Conservation (phyloP, 2,888 invertebrate genomes). For the Scelioninae gen. 2 region DNA sequence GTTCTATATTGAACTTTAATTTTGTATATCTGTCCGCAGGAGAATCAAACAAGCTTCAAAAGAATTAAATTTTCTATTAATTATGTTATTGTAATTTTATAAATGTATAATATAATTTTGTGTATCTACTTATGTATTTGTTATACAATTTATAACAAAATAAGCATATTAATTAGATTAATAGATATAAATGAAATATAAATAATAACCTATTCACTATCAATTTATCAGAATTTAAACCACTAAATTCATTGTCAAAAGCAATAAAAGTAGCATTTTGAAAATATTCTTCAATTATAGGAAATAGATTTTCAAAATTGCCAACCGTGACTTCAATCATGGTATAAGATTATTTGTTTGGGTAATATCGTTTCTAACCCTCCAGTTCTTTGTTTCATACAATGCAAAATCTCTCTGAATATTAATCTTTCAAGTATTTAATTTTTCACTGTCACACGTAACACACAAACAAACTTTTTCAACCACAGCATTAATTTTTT, state of each 20-base stretch:
- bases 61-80: conserved; percentile 8
- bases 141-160: too few species aligned
- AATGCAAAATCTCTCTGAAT: too few species aligned
- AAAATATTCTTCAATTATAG: conserved; percentile 78
- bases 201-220: conserved; percentile 77
- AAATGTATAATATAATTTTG: neutral
- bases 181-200: conserved; percentile 1
- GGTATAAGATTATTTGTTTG: too few species aligned
- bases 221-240: conserved; percentile 75
- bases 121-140: too few species aligned
- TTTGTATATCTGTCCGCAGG: conserved; percentile 78
- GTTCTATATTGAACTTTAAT: conserved; percentile 75
- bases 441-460: too few species aligned
- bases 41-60: conserved; percentile 79
- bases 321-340: conserved; percentile 81
- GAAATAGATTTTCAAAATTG: conserved; percentile 79
- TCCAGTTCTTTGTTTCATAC: too few species aligned
- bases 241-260: conserved; percentile 87
- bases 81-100: neutral
- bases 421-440: too few species aligned
- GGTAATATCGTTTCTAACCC: too few species aligned
- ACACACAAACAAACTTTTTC: too few species aligned
- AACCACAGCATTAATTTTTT: too few species aligned
- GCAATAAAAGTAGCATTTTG: conserved; percentile 80
- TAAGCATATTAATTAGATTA: neutral